phyloP scores from a whole-genome alignment of 1,140 invertebrate species.

The Nylanderia fulva region DNA sequence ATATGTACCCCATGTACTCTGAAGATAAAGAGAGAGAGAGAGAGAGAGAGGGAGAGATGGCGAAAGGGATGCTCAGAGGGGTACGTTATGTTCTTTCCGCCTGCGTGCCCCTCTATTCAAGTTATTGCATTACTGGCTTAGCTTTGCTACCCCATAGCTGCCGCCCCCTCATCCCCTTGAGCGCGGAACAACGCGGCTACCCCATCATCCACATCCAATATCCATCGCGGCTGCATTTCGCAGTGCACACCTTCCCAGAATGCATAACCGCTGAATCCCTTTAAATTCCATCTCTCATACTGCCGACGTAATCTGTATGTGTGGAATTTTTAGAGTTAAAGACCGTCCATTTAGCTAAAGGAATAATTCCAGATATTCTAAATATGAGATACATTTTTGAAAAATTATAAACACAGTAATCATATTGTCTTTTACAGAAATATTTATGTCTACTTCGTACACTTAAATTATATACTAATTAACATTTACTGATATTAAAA shows the following conservation, averaged over 20 bases:
- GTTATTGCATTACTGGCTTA: constrained; percentile 86
- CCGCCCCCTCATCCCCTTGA: constrained; percentile 64
- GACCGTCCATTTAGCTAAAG: not conserved
- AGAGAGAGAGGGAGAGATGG: not conserved
- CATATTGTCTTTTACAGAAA: not conserved
- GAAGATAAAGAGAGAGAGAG: not conserved
- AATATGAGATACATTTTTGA: not conserved
- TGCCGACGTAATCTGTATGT: not conserved
- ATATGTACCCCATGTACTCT: constrained; percentile 56
- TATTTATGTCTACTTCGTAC: not conserved
- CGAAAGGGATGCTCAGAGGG: constrained; percentile 53
- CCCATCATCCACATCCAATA: constrained; percentile 80
- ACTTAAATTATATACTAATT: not conserved
- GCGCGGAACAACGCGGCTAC: constrained; percentile 54
- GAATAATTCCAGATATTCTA: not conserved
- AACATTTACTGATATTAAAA: not conserved
- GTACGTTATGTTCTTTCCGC: constrained; percentile 81
- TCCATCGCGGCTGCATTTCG: constrained; percentile 77
- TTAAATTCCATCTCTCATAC: constrained; percentile 68
- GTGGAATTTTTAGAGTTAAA: constrained; percentile 1
- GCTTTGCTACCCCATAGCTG: constrained; percentile 78
- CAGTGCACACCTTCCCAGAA: constrained; percentile 78
- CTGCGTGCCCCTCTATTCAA: constrained; percentile 82
- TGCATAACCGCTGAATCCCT: constrained; percentile 75
- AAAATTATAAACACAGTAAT: not conserved